Conservation (phyloP, 2,113 vertebrate species). For the Orycteropus afer region DNA sequence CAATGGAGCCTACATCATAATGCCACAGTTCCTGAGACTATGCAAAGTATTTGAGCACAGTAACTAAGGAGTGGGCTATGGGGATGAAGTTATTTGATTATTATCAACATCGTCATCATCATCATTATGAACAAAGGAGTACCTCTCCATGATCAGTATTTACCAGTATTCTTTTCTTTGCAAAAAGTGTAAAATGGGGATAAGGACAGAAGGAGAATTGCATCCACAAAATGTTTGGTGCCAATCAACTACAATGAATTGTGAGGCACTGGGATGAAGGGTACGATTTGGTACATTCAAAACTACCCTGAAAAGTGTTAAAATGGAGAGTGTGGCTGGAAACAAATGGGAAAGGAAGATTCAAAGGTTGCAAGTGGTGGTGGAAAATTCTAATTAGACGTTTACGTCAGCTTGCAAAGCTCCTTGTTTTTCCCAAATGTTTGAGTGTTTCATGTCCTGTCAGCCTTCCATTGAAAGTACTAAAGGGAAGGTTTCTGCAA, state of each 20-base stretch:
- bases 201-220: neutral
- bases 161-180: neutral
- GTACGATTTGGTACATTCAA: slow-evolving; percentile 40
- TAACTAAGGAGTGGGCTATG: neutral
- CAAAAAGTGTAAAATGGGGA: slow-evolving; percentile 10
- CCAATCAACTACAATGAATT: slow-evolving; percentile 51
- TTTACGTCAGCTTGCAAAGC: slow-evolving; percentile 62
- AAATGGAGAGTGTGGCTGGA: slow-evolving; percentile 35
- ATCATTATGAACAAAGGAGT: neutral
- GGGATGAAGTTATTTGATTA: neutral
- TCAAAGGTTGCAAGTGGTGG: slow-evolving; percentile 65
- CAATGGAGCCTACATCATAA: neutral
- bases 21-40: neutral
- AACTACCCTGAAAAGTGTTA: slow-evolving; percentile 54
- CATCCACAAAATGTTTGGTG: slow-evolving; percentile 44
- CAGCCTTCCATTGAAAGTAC: slow-evolving; percentile 18
- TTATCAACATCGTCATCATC: neutral
- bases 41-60: neutral
- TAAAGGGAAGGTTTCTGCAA: slow-evolving; percentile 28
- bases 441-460: slow-evolving; percentile 57
- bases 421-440: slow-evolving; percentile 60
- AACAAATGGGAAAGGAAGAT: slow-evolving; percentile 50
- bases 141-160: neutral
- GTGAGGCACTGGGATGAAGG: neutral
- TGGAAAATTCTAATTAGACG: slow-evolving; percentile 74